Conservation (phyloP, 2,888 invertebrate species). For the Osmoderma eremita region DNA sequence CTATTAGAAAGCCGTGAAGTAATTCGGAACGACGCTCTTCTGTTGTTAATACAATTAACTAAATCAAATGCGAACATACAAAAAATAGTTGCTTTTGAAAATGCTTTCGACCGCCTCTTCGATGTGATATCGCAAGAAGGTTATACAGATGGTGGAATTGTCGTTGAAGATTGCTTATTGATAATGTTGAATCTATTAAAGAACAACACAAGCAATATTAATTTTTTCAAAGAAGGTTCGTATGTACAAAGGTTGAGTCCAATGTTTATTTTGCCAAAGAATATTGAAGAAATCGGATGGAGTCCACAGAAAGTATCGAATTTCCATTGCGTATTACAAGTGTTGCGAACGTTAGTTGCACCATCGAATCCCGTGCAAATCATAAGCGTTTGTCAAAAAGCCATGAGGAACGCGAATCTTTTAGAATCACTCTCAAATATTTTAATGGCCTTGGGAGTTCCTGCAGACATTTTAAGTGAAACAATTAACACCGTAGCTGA, state of each 20-base stretch:
- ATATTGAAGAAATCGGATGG: slow-evolving; percentile 82
- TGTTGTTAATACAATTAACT: slow-evolving; percentile 91
- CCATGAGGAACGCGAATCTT: slow-evolving; percentile 85
- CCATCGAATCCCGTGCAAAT: slow-evolving; percentile 91
- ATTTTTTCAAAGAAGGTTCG: slow-evolving; percentile 97
- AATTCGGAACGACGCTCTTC: slow-evolving; percentile 91
- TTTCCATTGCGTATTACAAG: slow-evolving; percentile 90
- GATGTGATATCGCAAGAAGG: slow-evolving; percentile 91
- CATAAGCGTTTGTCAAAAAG: slow-evolving; percentile 84
- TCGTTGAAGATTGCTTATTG: slow-evolving; percentile 96
- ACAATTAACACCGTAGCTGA: slow-evolving; percentile 90
- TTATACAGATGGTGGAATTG: slow-evolving; percentile 93
- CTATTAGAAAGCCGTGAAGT: slow-evolving; percentile 94
- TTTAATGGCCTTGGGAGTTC: slow-evolving; percentile 93
- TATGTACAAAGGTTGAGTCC: slow-evolving; percentile 91
- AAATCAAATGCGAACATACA: slow-evolving; percentile 97
- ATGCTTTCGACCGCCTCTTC: slow-evolving; percentile 95
- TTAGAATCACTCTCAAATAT: slow-evolving; percentile 86
- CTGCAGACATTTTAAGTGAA: slow-evolving; percentile 95
- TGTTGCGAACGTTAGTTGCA: slow-evolving; percentile 90
- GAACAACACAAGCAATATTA: slow-evolving; percentile 97
- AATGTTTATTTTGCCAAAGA: slow-evolving; percentile 84
- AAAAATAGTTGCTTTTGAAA: slow-evolving; percentile 99
- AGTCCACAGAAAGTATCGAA: slow-evolving; percentile 94
- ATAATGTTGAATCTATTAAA: slow-evolving; percentile 92